phyloP scores from a whole-genome alignment of 2,888 invertebrate genomes.

The Stictocephala bisonia region DNA sequence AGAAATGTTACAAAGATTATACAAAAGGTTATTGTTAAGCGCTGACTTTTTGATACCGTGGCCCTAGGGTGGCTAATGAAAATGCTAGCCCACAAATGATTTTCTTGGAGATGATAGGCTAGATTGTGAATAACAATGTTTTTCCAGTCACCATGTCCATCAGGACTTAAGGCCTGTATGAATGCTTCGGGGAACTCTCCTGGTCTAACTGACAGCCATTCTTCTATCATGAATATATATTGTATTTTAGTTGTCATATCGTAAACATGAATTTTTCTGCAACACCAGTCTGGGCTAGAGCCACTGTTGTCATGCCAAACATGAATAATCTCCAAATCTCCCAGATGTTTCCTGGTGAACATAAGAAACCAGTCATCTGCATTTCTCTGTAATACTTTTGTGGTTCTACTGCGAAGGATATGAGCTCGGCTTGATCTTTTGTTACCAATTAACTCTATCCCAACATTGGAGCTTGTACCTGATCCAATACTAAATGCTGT shows the following conservation, averaged over 20 bases:
- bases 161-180: background rate
- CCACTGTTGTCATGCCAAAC: conserved; percentile 51
- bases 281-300: conserved; percentile 49
- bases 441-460: conserved; percentile 54
- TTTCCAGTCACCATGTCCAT: conserved; percentile 11
- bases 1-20: conserved; percentile 48
- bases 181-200: conserved; percentile 11
- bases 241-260: conserved; percentile 45
- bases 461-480: conserved; percentile 58
- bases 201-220: conserved; percentile 52
- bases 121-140: conserved; percentile 13
- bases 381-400: conserved; percentile 40
- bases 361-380: conserved; percentile 50
- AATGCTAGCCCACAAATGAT: conserved; percentile 48
- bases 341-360: conserved; percentile 41
- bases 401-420: conserved; percentile 46
- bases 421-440: conserved; percentile 45
- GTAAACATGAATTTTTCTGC: conserved; percentile 51
- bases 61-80: conserved; percentile 53
- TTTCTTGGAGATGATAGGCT: conserved; percentile 34
- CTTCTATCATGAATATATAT: conserved; percentile 50
- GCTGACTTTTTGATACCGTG: conserved; percentile 49
- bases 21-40: conserved; percentile 49
- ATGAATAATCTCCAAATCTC: conserved; percentile 33
- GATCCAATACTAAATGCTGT: conserved; percentile 55